phyloP scores from a whole-genome alignment of 2,113 vertebrate species.

The Protobothrops flavoviridis region DNA sequence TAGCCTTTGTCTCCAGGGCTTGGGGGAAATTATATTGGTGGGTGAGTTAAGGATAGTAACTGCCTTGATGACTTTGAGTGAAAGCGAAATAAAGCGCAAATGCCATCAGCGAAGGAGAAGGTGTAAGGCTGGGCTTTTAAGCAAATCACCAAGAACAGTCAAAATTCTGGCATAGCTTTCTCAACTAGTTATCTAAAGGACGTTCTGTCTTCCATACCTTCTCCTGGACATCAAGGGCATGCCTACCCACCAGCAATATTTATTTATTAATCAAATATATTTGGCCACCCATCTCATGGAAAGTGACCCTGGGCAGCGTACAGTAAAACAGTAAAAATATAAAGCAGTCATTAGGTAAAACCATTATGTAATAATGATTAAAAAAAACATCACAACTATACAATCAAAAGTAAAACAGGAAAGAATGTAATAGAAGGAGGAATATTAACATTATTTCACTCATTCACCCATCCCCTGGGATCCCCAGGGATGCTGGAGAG shows the following conservation, averaged over 20 bases:
- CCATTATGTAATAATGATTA: background rate
- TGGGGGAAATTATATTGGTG: background rate
- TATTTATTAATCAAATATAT: background rate
- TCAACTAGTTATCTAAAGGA: background rate
- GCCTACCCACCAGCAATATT: background rate
- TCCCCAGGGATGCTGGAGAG: background rate
- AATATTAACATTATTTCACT: background rate
- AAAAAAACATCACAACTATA: background rate
- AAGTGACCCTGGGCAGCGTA: background rate
- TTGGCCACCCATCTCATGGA: background rate
- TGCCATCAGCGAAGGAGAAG: background rate
- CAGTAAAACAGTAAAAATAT: background rate
- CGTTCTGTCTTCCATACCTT: background rate
- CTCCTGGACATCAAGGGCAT: background rate
- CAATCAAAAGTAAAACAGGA: background rate
- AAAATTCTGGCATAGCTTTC: background rate
- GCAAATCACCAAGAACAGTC: background rate
- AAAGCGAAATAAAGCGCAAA: background rate
- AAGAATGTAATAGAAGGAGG: background rate
- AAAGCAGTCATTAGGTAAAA: background rate
- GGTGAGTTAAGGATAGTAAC: background rate
- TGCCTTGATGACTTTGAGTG: background rate
- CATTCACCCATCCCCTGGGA: background rate
- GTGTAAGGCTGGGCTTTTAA: background rate
- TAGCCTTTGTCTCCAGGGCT: background rate